Evolutionary conservation across 2,888 invertebrate species (phyloP).

Genomic region (Odontothrips loti): DNA sequence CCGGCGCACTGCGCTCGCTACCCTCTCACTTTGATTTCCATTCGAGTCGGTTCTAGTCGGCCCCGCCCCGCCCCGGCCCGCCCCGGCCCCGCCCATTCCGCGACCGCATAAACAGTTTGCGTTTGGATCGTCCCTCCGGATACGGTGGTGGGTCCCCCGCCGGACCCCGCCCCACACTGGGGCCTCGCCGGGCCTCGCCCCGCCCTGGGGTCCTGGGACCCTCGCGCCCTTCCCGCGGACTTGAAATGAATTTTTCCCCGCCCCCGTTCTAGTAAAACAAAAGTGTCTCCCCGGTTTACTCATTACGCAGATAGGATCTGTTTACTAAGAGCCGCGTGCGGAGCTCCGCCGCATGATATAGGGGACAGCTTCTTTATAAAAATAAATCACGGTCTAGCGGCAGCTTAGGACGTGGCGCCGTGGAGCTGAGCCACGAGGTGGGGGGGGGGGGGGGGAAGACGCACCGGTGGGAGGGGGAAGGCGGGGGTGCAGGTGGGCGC

Average conservation of each 20-base stretch:
- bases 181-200: no score
- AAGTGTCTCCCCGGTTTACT: not conserved
- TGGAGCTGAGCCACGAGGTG: not conserved
- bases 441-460: not conserved
- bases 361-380: slow-evolving; percentile 14
- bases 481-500: not conserved
- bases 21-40: no score
- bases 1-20: no score
- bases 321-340: not conserved
- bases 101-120: no score
- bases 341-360: not conserved
- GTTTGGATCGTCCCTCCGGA: no score
- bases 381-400: slow-evolving; percentile 1
- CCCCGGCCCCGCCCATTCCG: no score
- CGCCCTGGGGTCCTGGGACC: no score
- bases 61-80: no score
- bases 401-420: not conserved
- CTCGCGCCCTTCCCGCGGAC: not conserved
- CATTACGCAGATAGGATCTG: slow-evolving; percentile 17
- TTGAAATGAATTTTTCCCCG: slow-evolving; percentile 2
- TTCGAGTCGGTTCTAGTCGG: no score
- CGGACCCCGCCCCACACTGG: no score
- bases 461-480: not conserved
- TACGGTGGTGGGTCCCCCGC: no score
- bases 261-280: not conserved